Evolutionary conservation across 2,113 vertebrate genomes (phyloP), one percentile per base, ranked within the genome.

Genomic region (Labeo catla): DNA sequence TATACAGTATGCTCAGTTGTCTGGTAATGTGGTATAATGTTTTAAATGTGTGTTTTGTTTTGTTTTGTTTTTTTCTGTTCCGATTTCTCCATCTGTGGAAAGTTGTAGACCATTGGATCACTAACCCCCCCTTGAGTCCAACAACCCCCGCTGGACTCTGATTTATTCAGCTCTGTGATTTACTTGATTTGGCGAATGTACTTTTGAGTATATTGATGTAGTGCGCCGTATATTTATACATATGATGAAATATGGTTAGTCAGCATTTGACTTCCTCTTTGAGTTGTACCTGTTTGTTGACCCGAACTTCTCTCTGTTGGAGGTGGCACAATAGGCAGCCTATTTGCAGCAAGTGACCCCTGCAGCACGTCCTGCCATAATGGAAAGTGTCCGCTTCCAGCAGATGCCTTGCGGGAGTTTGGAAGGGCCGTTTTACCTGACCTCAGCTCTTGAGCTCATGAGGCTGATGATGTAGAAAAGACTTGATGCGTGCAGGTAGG

Each of bases 311-410:
- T 91, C 88, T 89, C 88, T 91, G 78, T 59, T 86, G 59, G 72
- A 83, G 84, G 81, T 88, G 85, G 82, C 87, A 93, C 90, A 90
- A 92, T 82, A 82, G 79, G 57, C 21, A 57, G 74, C 86, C 65
- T 91, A 78, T 93, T 90, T 88, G 76, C 78, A 86, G 28, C 83
- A 84, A 76, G 70, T 92, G 90, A 92, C 90, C 90, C 90, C 78
- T 90, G 78, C 84, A 83, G 83, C 61, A 86, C 34, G 87, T 73
- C 79, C 77, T 59, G 81, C 83, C 80, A 73, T 89, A 86, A 93
- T 86, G 86, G 88, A 92, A 90, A 89, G 86, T 81, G 85, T 87
- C 43, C 66, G 19, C 80, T 84, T 90, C 87, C 81, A 87, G 87
- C 89, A 91, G 54, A 91, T 90, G 90, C 88, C 84, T 86, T 73